These are phyloP conservation scores for Metalampra italica DNA, from an alignment of 2,888 invertebrate species.

Conservation along the genomic window DNA sequence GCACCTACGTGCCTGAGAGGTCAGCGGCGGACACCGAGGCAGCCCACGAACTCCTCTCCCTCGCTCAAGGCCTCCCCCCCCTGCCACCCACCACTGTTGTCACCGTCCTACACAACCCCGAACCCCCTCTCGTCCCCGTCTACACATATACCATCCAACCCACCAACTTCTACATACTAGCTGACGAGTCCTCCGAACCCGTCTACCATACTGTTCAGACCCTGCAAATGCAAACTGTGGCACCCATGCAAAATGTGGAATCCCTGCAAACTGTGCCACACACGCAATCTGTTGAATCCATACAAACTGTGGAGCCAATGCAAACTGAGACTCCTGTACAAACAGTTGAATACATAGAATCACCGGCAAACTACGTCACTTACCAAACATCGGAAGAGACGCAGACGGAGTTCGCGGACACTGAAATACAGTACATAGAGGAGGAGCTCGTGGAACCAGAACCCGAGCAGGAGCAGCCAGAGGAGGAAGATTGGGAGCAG, in stretches of 20 bases:
- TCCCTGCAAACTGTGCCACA: constrained; percentile 47
- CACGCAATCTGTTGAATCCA: constrained; percentile 19
- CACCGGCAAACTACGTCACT: constrained; percentile 45
- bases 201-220: constrained; percentile 44
- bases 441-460: neutral
- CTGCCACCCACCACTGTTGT: constrained; percentile 82
- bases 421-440: neutral
- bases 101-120: constrained; percentile 54
- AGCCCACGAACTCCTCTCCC: constrained; percentile 88
- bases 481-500: no score
- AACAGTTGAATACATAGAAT: constrained; percentile 41
- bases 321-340: constrained; percentile 8
- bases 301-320: no score
- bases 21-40: constrained; percentile 93
- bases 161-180: constrained; percentile 53
- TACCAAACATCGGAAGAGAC: constrained; percentile 30
- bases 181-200: constrained; percentile 49
- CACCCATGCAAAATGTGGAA: constrained; percentile 29
- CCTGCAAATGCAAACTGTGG: constrained; percentile 23
- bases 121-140: constrained; percentile 57
- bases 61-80: constrained; percentile 88
- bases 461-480: constrained; percentile 13
- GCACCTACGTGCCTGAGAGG: constrained; percentile 66
- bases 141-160: constrained; percentile 84
- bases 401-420: constrained; percentile 19